Evolutionary conservation across 2,797 vertebrate genomes (phyloP).

Genomic region (Adelosebastes latens): DNA sequence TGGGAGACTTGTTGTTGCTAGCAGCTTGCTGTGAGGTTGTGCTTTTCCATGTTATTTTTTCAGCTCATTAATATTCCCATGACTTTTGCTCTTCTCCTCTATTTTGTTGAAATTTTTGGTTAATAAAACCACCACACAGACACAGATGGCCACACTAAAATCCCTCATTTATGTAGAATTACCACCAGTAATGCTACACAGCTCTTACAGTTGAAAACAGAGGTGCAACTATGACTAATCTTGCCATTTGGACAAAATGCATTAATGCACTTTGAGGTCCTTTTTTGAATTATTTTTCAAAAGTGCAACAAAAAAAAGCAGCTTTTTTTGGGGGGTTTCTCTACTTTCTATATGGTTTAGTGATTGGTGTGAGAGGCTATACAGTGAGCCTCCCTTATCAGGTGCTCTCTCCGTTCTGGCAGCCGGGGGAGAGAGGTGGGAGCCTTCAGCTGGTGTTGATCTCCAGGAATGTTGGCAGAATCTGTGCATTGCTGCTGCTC

Average conservation of each 20-base stretch:
- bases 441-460: slow-evolving; percentile 50
- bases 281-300: not conserved
- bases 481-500: slow-evolving; percentile 45
- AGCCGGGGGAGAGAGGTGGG: slow-evolving; percentile 13
- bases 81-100: not conserved
- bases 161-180: not conserved
- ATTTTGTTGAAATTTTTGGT: not conserved
- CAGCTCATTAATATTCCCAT: not conserved
- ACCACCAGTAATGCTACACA: not conserved
- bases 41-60: not conserved
- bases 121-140: too few relatives aligned
- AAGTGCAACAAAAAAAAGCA: not conserved
- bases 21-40: not conserved
- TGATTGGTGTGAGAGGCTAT: not conserved
- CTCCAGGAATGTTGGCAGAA: slow-evolving; percentile 74
- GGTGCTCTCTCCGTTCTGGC: slow-evolving; percentile 26
- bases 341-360: not conserved
- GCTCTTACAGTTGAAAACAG: not conserved
- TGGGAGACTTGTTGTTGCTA: not conserved
- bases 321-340: not conserved
- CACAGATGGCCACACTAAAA: not conserved
- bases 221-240: not conserved
- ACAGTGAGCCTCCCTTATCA: slow-evolving; percentile 17
- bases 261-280: not conserved
- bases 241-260: not conserved